Conservation (phyloP, 2,113 vertebrate species). For the Saimiri boliviensis region DNA sequence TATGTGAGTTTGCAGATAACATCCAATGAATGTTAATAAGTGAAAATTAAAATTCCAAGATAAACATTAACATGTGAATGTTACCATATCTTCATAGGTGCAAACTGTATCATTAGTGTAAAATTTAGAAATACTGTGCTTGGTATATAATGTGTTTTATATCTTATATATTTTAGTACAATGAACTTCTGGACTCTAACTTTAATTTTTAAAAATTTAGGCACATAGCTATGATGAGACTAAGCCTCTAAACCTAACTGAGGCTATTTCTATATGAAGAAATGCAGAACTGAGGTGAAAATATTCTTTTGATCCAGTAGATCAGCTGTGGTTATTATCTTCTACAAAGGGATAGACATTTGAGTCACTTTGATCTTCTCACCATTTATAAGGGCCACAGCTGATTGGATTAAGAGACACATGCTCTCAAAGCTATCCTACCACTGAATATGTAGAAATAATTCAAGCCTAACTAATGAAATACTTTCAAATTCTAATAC, state of each 20-base stretch:
- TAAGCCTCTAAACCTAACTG: constrained; percentile 14
- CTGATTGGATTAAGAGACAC: constrained; percentile 74
- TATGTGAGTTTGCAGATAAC: not conserved
- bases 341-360: constrained; percentile 25
- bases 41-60: not conserved
- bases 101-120: not conserved
- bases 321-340: constrained; percentile 64
- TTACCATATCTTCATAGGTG: not conserved
- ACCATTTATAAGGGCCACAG: constrained; percentile 56
- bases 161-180: not conserved
- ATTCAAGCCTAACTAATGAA: constrained; percentile 18
- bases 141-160: not conserved
- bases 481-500: constrained; percentile 51
- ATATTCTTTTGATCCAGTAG: constrained; percentile 69
- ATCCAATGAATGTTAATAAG: not conserved
- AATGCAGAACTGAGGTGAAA: constrained; percentile 46
- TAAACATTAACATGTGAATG: not conserved
- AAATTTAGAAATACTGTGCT: not conserved
- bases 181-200: not conserved
- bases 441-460: constrained; percentile 2
- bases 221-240: not conserved
- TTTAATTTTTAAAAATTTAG: constrained; percentile 16
- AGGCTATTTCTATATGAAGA: constrained; percentile 45
- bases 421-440: constrained; percentile 35
- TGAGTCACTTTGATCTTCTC: constrained; percentile 67